A percentile compares a stretch with the other conserved stretches of the same genome.
Evolutionary conservation across 2,113 vertebrate species (phyloP).

Genomic region (Ctenomys sociabilis): DNA sequence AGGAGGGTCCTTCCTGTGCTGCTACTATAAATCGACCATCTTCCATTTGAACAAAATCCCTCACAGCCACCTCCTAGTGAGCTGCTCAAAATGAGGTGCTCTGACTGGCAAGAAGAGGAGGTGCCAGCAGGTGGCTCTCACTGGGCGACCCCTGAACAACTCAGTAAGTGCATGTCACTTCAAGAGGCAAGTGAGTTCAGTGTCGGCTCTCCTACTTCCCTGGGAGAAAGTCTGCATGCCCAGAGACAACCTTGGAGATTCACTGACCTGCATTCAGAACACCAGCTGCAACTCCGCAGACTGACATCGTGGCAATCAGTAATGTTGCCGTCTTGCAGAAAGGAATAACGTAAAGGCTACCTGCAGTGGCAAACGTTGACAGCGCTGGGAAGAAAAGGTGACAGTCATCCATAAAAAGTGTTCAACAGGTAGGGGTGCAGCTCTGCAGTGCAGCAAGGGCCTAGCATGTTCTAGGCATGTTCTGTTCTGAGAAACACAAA

Average conservation of each 20-base stretch:
- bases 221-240: neutral
- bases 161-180: neutral
- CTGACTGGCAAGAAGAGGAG: neutral
- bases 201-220: no score
- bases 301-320: conserved; percentile 89
- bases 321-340: conserved; percentile 91
- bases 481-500: neutral
- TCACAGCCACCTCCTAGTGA: neutral
- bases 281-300: conserved; percentile 93
- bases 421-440: neutral
- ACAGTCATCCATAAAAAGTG: neutral
- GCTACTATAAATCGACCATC: neutral
- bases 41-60: neutral
- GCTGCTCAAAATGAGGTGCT: neutral
- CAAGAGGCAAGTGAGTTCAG: neutral
- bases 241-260: neutral
- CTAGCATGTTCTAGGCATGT: neutral
- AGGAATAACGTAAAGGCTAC: conserved; percentile 91
- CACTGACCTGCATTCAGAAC: conserved; percentile 93
- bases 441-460: no score
- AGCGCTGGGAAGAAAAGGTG: conserved; percentile 77
- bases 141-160: neutral
- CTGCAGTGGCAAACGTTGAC: conserved; percentile 88
- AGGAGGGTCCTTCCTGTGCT: neutral
- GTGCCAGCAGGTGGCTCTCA: neutral